Percentiles rank a stretch among this genome's conserved stretches.
phyloP scores from a whole-genome alignment of 2,113 vertebrate genomes.

The Shinisaurus crocodilurus region DNA sequence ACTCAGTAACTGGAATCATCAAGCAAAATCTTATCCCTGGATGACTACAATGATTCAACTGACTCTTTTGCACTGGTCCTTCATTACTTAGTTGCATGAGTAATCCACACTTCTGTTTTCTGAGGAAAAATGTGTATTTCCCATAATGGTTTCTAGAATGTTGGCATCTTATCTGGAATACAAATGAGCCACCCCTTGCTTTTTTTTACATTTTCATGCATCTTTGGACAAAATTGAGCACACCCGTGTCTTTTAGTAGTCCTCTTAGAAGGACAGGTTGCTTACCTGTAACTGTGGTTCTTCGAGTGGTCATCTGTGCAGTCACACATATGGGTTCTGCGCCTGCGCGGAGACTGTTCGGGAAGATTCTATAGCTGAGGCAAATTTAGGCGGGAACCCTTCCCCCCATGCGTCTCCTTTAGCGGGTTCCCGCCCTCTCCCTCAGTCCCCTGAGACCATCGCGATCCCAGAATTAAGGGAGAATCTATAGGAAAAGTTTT shows the following conservation, averaged over 20 bases:
- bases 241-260: neutral
- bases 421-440: too few relatives aligned
- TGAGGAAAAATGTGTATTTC: neutral
- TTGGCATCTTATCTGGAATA: neutral
- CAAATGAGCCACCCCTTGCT: neutral
- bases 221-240: neutral
- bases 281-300: too few relatives aligned
- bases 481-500: too few relatives aligned
- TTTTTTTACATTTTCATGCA: neutral
- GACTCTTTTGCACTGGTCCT: neutral
- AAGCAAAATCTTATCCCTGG: neutral
- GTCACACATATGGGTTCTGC: too few relatives aligned
- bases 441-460: too few relatives aligned
- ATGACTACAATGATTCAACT: neutral
- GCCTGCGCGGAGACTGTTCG: too few relatives aligned
- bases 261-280: too few relatives aligned
- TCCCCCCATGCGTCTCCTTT: too few relatives aligned
- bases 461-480: too few relatives aligned
- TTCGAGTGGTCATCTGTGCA: too few relatives aligned
- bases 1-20: neutral
- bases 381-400: too few relatives aligned
- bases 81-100: neutral
- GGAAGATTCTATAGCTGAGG: too few relatives aligned
- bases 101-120: neutral
- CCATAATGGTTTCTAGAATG: neutral